Evolutionary conservation across 2,113 vertebrate species (phyloP), one percentile per base, ranked within the genome.

Genomic region (Sakesphorus luctuosus): DNA sequence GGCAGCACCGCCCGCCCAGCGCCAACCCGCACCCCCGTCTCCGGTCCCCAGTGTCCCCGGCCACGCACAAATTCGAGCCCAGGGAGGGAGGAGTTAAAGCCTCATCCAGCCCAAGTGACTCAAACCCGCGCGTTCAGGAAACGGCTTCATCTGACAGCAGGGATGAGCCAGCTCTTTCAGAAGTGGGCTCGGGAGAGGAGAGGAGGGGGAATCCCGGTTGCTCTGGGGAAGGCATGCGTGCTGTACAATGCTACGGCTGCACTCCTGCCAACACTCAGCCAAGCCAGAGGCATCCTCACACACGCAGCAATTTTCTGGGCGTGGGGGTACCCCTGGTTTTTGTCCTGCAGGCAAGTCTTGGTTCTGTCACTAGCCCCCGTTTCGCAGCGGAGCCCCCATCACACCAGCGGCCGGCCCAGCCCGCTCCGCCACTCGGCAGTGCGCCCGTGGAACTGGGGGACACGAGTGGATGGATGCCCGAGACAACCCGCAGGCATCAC

Each of bases 141-240:
- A 71, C 79, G 53, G 85, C 91, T 94, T 55, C 89, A 18, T 89
- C 67, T 79, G 93, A 95, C 90, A 87, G 91, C 85, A 18, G 77
- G 82, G 84, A 84, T 74, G 86, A 90, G 88, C 43, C 91, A 84
- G 90, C 88, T 59, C 94, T 91, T 87, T 61, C 81, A 68, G 59
- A 72, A 89, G 80, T 19, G 17, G 79, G 89, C 72, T 91, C 73
- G 0, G 79, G 59, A 67, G 49, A 35, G 61, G 58, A 85, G 74
- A 13, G 36, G 52, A 43, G 69, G n/a, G 79, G 74, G 78, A 55
- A 87, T 80, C 87, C 90, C 87, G 66, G 90, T 28, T 72, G 75
- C 95, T n/a, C 28, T 4, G 66, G 80, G 86, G 71, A 88, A 84
- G 90, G 90, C 40, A 88, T 21, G 87, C 84, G 13, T 31, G 88